These are phyloP conservation scores for Acestrorhynchus altus DNA, from an alignment of 2,797 vertebrate species.

Conservation along the genomic window DNA sequence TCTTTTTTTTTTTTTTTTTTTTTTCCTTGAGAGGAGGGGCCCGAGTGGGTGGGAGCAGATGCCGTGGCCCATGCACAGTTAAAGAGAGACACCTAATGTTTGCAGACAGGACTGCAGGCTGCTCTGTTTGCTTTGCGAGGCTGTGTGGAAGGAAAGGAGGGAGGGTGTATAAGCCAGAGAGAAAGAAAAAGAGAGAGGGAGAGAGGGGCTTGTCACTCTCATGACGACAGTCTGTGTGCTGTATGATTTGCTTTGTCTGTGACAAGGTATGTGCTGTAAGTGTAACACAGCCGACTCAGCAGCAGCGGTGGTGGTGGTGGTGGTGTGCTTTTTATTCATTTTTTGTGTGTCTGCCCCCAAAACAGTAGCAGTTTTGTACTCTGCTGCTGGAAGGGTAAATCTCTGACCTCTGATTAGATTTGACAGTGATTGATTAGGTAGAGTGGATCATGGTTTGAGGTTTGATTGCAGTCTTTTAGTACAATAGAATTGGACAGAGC, in stretches of 20 bases:
- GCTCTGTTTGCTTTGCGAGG: slow-evolving; percentile 6
- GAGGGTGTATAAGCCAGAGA: neutral
- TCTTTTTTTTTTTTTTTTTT: slow-evolving; percentile 16
- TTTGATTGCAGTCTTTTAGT: neutral
- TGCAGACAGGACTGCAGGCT: slow-evolving; percentile 57
- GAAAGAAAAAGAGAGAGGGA: neutral
- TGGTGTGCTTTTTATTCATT: neutral
- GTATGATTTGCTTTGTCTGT: slow-evolving; percentile 57
- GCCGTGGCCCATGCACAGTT: slow-evolving; percentile 72
- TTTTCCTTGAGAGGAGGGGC: slow-evolving; percentile 68
- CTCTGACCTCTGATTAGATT: neutral
- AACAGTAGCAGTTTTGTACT: neutral
- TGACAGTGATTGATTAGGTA: neutral
- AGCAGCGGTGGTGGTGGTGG: neutral
- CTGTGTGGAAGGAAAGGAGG: neutral
- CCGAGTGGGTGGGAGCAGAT: slow-evolving; percentile 58
- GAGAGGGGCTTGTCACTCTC: slow-evolving; percentile 35
- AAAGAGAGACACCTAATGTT: slow-evolving; percentile 91
- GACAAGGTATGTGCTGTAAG: slow-evolving; percentile 25
- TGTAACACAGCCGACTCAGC: slow-evolving; percentile 5
- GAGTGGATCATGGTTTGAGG: neutral
- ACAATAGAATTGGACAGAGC: too few relatives aligned
- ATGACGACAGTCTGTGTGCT: slow-evolving; percentile 22
- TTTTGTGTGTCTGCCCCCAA: neutral
- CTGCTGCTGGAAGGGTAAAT: neutral